These are phyloP conservation scores for Alfaro cultratus DNA, from an alignment of 2,797 vertebrate species.

Conservation along the genomic window DNA sequence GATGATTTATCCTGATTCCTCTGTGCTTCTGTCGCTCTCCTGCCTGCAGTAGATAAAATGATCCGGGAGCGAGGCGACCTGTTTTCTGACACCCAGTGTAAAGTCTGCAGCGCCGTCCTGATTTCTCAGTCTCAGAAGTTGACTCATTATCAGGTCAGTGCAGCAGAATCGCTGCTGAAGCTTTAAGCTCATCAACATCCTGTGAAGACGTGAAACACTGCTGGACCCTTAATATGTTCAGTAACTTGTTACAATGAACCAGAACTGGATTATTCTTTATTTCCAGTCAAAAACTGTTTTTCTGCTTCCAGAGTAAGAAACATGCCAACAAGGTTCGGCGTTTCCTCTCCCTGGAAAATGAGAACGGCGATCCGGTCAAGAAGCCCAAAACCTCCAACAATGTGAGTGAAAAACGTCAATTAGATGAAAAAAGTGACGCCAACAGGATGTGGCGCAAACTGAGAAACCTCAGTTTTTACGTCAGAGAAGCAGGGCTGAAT, in stretches of 20 bases:
- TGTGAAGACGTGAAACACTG: background rate
- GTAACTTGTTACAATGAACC: background rate
- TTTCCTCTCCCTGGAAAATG: conserved; percentile 86
- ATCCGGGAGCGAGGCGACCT: conserved; percentile 91
- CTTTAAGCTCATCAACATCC: conserved; percentile 4
- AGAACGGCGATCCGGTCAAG: conserved; percentile 82
- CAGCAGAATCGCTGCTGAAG: conserved; percentile 28
- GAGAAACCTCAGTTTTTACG: background rate
- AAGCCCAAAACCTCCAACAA: conserved; percentile 70
- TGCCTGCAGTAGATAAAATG: conserved; percentile 87
- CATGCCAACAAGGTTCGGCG: conserved; percentile 96
- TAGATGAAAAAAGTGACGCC: background rate
- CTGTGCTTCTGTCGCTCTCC: conserved; percentile 13
- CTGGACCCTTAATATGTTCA: background rate
- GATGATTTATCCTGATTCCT: conserved; percentile 26
- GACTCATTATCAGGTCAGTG: conserved; percentile 93
- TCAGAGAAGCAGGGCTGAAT: background rate
- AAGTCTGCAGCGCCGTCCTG: conserved; percentile 93
- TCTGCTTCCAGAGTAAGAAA: conserved; percentile 90
- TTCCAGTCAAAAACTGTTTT: background rate
- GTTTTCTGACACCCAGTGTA: conserved; percentile 93
- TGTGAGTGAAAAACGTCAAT: conserved; percentile 59
- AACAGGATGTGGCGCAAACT: background rate
- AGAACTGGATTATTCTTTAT: background rate
- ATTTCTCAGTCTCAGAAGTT: conserved; percentile 96